Base-by-base conservation (phyloP, 2,113 vertebrate species). In the Smithornis capensis region DNA sequence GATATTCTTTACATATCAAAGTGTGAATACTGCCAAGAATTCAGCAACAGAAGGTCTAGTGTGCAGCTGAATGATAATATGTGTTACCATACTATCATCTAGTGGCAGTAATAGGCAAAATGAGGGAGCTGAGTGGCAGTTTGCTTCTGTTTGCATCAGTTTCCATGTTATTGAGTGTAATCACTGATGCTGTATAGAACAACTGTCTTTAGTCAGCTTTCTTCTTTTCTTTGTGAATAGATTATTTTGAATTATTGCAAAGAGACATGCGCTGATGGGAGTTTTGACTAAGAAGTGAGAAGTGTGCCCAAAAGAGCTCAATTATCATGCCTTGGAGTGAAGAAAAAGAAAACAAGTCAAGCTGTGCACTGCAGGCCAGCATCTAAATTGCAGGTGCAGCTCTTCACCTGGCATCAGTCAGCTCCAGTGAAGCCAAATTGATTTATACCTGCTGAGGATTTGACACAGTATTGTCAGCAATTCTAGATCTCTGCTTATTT, bases 81-180 rank as follows among this genome's bases (percentile, higher is more conserved):
- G 56, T 17, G 74, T 92, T 83, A 73, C 94, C 60, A 95, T 47
- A 83, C 94, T 96, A 62, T 88, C 96, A 95, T 64, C 97, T 96
- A 95, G 96, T 70, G 97, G 87, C 53, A 29, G 33, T 7, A 75
- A 77, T 55, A 87, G 37, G 60, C 49, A 94, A 94, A 90, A 64
- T 4, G 31, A 52, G 6, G n/a, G 44, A 60, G 62, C 62, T 25
- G 67, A 77, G 70, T 37, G 17, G 10, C 27, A 2, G 23, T 80
- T 92, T 67, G 33, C 64, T 83, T 74, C 68, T 92, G 38, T 50
- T 77, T 70, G 35, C 38, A 33, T 55, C 29, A 33, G 14, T 50
- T 70, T 19, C 11, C 0, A 0, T 22, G 42, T 31, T 71, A 80
- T 3, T 40, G 13, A 71, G 12, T 25, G 19, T 52, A 92, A 15